These are phyloP conservation scores for Pholis gunnellus DNA, from an alignment of 2,113 vertebrate species.

Conservation along the genomic window DNA sequence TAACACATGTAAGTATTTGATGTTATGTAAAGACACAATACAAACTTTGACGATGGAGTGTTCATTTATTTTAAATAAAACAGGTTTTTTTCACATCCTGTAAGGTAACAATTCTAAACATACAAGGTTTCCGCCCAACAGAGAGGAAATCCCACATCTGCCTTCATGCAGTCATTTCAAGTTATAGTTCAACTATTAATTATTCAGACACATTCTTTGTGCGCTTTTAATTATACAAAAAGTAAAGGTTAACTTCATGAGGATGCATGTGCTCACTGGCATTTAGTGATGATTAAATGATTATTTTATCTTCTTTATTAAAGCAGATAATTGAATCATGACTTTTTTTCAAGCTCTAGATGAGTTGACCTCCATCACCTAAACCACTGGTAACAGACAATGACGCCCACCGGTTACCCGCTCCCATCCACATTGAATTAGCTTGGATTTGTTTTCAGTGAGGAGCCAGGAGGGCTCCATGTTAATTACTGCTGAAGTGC, in stretches of 20 bases:
- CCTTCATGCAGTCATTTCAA: background rate
- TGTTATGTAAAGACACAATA: too few relatives aligned
- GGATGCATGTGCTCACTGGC: slow-evolving; percentile 48
- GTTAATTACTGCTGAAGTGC: slow-evolving; percentile 75
- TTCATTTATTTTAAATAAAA: too few relatives aligned
- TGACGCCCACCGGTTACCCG: background rate
- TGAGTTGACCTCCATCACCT: slow-evolving; percentile 62
- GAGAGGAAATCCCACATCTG: background rate
- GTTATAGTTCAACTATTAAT: slow-evolving; percentile 31
- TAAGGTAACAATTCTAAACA: too few relatives aligned
- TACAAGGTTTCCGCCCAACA: too few relatives aligned
- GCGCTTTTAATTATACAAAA: slow-evolving; percentile 32
- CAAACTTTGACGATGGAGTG: too few relatives aligned
- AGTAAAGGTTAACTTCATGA: slow-evolving; percentile 54
- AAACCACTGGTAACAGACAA: slow-evolving; percentile 22
- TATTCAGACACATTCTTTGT: slow-evolving; percentile 35
- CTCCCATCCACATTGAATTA: slow-evolving; percentile 2
- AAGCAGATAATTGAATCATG: slow-evolving; percentile 69
- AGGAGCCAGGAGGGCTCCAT: slow-evolving; percentile 33
- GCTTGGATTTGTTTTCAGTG: background rate
- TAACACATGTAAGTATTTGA: too few relatives aligned
- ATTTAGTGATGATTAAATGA: slow-evolving; percentile 55
- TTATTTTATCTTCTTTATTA: slow-evolving; percentile 57
- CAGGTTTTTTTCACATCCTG: too few relatives aligned
- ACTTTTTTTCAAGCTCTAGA: slow-evolving; percentile 59